phyloP scores from a whole-genome alignment of 2,797 vertebrate genomes.

The Cirrhinus molitorella region DNA sequence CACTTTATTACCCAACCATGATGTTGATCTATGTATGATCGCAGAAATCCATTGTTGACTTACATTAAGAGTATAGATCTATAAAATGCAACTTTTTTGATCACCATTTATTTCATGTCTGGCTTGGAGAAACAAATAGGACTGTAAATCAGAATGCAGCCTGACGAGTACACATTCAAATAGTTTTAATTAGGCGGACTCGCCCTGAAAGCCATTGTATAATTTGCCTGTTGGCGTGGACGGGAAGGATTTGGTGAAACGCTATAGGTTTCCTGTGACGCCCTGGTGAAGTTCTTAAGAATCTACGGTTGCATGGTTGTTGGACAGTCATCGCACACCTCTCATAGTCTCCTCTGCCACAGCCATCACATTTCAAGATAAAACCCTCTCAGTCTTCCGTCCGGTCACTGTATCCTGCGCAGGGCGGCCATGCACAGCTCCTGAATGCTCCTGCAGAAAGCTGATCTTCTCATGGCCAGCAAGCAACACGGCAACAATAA shows the following conservation, averaged over 20 bases:
- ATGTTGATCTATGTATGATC: too few species aligned
- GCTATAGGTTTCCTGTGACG: background rate
- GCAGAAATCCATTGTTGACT: background rate
- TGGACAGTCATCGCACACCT: slow-evolving; percentile 56
- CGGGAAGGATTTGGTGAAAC: slow-evolving; percentile 25
- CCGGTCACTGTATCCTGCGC: slow-evolving; percentile 71
- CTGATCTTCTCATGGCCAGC: slow-evolving; percentile 67
- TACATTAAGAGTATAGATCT: background rate
- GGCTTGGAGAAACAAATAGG: background rate
- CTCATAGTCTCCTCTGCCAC: slow-evolving; percentile 59
- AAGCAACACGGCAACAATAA: slow-evolving; percentile 16
- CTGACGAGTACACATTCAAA: background rate
- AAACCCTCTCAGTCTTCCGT: slow-evolving; percentile 69
- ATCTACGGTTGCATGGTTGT: slow-evolving; percentile 73
- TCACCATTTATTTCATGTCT: background rate
- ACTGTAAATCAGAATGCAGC: background rate
- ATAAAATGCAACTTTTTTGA: background rate
- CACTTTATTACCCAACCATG: background rate
- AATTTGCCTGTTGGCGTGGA: background rate
- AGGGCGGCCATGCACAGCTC: slow-evolving; percentile 51
- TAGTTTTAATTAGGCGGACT: background rate
- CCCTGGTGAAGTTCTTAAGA: slow-evolving; percentile 54
- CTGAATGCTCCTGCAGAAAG: slow-evolving; percentile 75
- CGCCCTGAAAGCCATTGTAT: background rate
- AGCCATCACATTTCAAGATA: slow-evolving; percentile 74